phyloP scores from a whole-genome alignment of 1,140 invertebrate species.

The Ceratina japonica region DNA sequence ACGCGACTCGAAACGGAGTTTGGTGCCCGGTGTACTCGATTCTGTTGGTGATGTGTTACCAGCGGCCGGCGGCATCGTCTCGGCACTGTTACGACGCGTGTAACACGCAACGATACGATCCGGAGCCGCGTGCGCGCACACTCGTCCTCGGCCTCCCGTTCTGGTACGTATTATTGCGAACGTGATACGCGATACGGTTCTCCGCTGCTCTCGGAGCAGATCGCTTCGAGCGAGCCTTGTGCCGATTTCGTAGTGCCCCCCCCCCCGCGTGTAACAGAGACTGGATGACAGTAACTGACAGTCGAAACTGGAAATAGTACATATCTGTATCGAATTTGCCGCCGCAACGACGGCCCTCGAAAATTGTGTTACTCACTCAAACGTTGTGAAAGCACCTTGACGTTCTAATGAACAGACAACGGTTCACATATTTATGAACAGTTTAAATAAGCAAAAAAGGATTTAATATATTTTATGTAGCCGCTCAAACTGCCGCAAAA shows the following conservation, averaged over 20 bases:
- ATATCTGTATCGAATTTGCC: too few relatives aligned
- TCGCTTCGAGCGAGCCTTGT: neutral
- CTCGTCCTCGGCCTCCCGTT: neutral
- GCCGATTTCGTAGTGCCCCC: neutral
- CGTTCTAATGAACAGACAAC: too few relatives aligned
- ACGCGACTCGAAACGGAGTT: neutral
- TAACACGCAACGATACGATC: neutral
- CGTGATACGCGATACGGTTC: neutral
- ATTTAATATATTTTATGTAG: too few relatives aligned
- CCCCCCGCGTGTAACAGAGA: neutral
- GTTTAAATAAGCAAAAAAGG: too few relatives aligned
- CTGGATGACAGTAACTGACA: neutral
- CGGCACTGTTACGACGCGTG: neutral
- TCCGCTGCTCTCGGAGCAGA: neutral
- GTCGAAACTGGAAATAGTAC: too few relatives aligned
- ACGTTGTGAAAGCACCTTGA: too few relatives aligned
- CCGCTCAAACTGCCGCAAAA: too few relatives aligned
- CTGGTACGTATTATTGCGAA: slow-evolving; percentile 5
- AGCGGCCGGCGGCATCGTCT: slow-evolving; percentile 12
- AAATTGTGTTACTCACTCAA: too few relatives aligned
- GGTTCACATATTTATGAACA: too few relatives aligned
- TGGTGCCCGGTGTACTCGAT: neutral
- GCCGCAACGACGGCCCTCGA: too few relatives aligned
- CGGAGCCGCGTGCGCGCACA: neutral
- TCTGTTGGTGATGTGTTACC: neutral